Evolutionary conservation across 1,140 invertebrate genomes (phyloP).

Genomic region (Holotrichia oblita): DNA sequence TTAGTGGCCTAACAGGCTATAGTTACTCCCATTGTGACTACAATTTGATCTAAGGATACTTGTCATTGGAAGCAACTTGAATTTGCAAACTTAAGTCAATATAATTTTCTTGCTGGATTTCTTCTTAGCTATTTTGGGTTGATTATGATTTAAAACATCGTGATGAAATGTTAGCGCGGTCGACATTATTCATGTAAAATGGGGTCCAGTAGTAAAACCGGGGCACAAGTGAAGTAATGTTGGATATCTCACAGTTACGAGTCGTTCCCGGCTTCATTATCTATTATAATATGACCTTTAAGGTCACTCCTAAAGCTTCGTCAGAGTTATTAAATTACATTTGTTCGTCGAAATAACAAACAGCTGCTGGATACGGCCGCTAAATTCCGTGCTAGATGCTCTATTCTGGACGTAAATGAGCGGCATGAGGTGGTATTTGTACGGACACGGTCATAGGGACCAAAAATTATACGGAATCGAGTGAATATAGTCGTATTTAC

Average conservation of each 20-base stretch:
- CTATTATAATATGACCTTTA: neutral
- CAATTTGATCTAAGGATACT: too few species aligned
- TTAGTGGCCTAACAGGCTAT: too few species aligned
- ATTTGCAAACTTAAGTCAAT: too few species aligned
- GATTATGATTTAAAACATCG: too few species aligned
- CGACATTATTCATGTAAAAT: too few species aligned
- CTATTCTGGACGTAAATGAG: neutral
- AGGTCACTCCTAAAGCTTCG: neutral
- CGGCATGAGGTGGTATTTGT: neutral
- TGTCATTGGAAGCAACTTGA: too few species aligned
- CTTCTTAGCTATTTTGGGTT: too few species aligned
- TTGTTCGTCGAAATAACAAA: neutral
- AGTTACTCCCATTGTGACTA: too few species aligned
- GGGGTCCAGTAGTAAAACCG: neutral
- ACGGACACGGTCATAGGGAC: neutral
- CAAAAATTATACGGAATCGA: conserved; percentile 12
- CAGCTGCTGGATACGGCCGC: neutral
- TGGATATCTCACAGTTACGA: neutral
- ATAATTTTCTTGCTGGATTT: too few species aligned
- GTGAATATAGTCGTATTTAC: neutral
- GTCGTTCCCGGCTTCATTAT: neutral
- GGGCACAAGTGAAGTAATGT: neutral
- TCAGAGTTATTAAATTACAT: neutral
- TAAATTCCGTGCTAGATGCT: neutral
- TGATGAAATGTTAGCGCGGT: too few species aligned